phyloP scores from a whole-genome alignment of 2,113 vertebrate species.

The Motacilla alba region DNA sequence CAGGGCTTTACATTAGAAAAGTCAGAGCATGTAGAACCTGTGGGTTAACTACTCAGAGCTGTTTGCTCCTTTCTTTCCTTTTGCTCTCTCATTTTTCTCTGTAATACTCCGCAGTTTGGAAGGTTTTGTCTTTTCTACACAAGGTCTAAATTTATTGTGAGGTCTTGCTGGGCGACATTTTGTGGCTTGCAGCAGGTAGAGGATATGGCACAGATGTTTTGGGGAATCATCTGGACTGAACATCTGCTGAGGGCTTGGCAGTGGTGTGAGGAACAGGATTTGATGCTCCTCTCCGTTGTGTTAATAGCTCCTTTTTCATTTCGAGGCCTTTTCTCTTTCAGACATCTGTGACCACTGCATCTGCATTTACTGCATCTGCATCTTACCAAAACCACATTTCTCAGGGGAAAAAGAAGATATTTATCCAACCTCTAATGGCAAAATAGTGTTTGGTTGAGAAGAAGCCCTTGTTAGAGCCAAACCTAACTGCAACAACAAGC shows the following conservation, averaged over 20 bases:
- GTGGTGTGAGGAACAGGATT: not conserved
- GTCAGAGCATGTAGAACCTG: constrained; percentile 1
- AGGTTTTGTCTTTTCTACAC: not conserved
- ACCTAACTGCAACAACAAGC: not conserved
- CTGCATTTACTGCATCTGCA: not conserved
- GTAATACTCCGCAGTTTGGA: not conserved
- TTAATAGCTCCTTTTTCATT: constrained; percentile 14
- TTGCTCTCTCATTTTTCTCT: not conserved
- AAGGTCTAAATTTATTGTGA: not conserved
- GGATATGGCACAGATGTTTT: constrained; percentile 12
- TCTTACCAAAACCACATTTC: not conserved
- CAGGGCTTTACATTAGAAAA: constrained; percentile 17
- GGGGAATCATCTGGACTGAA: not conserved
- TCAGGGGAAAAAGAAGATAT: not conserved
- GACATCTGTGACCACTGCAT: not conserved
- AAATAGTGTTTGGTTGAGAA: not conserved
- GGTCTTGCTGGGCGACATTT: not conserved
- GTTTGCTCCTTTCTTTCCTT: constrained; percentile 5
- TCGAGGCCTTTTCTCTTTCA: not conserved
- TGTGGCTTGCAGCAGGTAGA: constrained; percentile 17
- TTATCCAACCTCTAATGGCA: not conserved
- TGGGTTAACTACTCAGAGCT: constrained; percentile 14
- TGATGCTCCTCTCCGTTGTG: not conserved
- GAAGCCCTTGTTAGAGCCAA: not conserved
- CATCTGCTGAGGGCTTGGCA: constrained; percentile 8